Conservation (phyloP, 2,113 vertebrate genomes). For the Muscicapa adusta region DNA sequence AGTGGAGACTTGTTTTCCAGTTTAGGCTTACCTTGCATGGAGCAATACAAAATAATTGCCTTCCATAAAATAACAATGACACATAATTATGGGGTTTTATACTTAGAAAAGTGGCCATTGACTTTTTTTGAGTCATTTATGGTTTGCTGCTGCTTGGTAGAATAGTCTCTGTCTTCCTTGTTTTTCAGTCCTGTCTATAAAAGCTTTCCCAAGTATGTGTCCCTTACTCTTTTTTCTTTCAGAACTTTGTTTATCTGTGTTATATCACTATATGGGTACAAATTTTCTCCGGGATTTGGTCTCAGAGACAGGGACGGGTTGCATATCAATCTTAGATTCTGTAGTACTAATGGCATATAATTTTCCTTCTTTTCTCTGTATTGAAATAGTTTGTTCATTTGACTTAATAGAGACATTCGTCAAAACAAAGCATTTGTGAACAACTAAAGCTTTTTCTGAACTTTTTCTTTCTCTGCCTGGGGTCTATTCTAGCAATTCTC, state of each 20-base stretch:
- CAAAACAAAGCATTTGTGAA: not conserved
- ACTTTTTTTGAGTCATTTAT: not conserved
- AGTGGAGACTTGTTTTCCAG: not conserved
- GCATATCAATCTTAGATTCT: not conserved
- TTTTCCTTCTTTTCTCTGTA: not conserved
- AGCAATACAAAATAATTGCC: not conserved
- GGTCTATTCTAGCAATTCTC: not conserved
- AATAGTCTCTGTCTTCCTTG: not conserved
- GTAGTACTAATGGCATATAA: not conserved
- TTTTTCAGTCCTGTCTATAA: not conserved
- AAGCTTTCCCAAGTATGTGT: not conserved
- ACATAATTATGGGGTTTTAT: not conserved
- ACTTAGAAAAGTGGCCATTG: not conserved
- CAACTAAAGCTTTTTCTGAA: not conserved
- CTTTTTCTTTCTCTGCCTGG: not conserved
- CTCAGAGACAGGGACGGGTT: not conserved
- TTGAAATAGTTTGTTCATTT: constrained; percentile 4
- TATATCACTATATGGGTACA: not conserved
- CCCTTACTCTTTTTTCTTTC: not conserved
- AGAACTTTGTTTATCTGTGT: not conserved
- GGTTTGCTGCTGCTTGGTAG: not conserved
- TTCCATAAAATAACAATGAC: not conserved
- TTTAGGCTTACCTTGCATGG: not conserved
- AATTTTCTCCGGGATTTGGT: not conserved
- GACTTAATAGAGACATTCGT: not conserved